phyloP scores from a whole-genome alignment of 2,797 vertebrate genomes.

The Benthosema pterotum region DNA sequence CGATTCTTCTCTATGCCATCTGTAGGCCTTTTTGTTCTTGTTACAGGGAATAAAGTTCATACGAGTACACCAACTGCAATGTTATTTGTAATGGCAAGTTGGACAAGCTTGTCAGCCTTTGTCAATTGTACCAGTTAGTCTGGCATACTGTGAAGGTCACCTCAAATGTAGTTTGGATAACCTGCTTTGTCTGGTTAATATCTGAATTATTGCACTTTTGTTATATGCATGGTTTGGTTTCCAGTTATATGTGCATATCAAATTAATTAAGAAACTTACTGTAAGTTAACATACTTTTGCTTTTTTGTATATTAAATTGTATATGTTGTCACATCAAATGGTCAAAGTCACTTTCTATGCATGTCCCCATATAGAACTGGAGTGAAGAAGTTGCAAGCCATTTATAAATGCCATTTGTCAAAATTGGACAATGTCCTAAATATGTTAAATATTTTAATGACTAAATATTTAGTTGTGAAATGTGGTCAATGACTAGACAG shows the following conservation, averaged over 20 bases:
- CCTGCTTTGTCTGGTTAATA: constrained; percentile 24
- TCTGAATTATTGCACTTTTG: constrained; percentile 60
- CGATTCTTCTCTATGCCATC: too few relatives aligned
- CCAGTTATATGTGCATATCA: constrained; percentile 8
- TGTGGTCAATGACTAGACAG: constrained; percentile 29
- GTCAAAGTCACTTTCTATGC: constrained; percentile 44
- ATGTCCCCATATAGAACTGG: constrained; percentile 21
- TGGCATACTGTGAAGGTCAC: too few relatives aligned
- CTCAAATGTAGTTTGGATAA: neutral
- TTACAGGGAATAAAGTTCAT: too few relatives aligned
- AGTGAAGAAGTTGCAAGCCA: constrained; percentile 29
- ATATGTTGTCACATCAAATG: constrained; percentile 1
- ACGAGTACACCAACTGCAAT: too few relatives aligned
- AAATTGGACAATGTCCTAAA: constrained; percentile 38
- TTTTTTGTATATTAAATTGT: constrained; percentile 13
- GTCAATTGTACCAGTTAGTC: too few relatives aligned
- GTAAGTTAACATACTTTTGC: too few relatives aligned
- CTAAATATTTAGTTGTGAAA: constrained; percentile 33
- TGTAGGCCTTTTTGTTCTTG: too few relatives aligned
- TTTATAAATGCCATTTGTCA: constrained; percentile 47
- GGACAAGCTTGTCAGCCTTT: too few relatives aligned
- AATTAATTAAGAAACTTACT: too few relatives aligned
- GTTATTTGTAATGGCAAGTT: too few relatives aligned
- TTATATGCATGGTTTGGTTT: constrained; percentile 39
- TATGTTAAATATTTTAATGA: constrained; percentile 21